Base-by-base conservation (phyloP, 2,888 invertebrate genomes). In the Drosophila kokeensis region DNA sequence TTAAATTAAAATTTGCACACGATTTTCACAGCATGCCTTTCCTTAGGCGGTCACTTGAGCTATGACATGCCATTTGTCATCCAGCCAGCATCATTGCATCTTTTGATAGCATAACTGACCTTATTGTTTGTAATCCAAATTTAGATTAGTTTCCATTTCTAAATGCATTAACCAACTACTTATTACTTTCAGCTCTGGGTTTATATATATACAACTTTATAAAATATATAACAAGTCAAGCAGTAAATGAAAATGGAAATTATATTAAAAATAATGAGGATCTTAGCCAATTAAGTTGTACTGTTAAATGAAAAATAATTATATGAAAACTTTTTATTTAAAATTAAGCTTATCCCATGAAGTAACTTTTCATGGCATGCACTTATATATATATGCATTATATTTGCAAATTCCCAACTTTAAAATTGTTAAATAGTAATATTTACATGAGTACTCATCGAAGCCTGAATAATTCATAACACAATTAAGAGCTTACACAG, bases 1-100 rank as follows among this genome's bases (percentile, higher is more conserved):
- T 90, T 77, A 90, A 87, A 87, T 89, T 76, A 83, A 86, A 85
- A 82, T 87, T 87, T 87, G 64, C 83, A 77, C 90, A 85, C 75
- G 85, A 87, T 85, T 84, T 75, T 60, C 60, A 29, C 42, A 42
- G 42, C 38, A 59, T 68, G 29, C 40, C 32, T 60, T 32, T 49
- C n/a, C 15, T 57, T 0, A 6, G 10, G 7, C 24, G 32, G 29
- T 5, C 42, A 36, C 52, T 21, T 55, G 27, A 13, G 58, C 65
- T 62, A 63, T 42, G 24, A 5, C 18, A 49, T 45, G 40, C 5
- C 15, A 38, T 49, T 63, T 68, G 59, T 45, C 45, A 45, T 21
- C 15, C 15, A 21, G 27, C 10, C 29, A 18, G 27, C 3, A 18
- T 1, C 10, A 53, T 24, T 29, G 7, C 45, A 45, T 8, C 15